Percentiles rank a stretch among this genome's conserved stretches.
Conservation (phyloP, 2,113 vertebrate genomes). For the Gallinago media region DNA sequence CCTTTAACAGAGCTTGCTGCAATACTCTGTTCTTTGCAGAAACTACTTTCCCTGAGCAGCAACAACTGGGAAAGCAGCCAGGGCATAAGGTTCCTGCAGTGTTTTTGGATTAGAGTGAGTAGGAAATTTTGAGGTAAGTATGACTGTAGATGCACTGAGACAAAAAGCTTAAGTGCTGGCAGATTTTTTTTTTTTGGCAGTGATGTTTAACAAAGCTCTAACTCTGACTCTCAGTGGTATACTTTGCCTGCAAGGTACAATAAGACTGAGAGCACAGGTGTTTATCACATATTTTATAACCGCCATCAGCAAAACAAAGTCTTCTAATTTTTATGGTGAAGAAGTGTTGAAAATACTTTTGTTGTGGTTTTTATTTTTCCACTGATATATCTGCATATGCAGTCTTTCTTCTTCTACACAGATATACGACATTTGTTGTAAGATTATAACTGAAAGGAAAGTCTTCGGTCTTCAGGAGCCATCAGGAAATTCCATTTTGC, state of each 20-base stretch:
- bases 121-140: background rate
- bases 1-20: background rate
- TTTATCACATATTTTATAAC: background rate
- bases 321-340: background rate
- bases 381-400: background rate
- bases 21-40: background rate
- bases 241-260: background rate
- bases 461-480: fast-evolving
- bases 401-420: background rate
- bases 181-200: background rate
- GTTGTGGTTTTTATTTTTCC: fast-evolving
- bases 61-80: slow-evolving; percentile 20
- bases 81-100: background rate
- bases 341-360: background rate
- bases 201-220: background rate
- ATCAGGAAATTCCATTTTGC: background rate
- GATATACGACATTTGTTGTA: background rate
- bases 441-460: background rate
- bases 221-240: background rate
- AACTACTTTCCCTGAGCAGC: background rate
- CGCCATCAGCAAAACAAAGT: background rate
- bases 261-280: background rate
- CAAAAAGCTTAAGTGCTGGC: background rate
- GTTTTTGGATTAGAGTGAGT: background rate
- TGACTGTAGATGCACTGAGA: background rate